These are phyloP conservation scores for Brotogeris chrysoptera DNA, from an alignment of 2,797 vertebrate species.

Conservation along the genomic window DNA sequence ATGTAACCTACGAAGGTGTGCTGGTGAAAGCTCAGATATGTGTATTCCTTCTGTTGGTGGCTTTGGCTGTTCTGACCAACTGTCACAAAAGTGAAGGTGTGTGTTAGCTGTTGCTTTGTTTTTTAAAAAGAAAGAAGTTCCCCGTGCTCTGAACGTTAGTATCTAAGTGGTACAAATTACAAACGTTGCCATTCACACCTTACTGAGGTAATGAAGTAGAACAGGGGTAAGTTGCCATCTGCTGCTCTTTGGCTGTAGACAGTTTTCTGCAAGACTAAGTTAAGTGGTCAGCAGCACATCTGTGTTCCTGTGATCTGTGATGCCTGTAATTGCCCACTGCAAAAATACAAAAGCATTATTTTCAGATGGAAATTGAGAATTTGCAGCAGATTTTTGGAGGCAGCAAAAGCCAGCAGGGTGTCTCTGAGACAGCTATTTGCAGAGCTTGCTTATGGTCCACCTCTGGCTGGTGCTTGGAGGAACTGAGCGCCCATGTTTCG, in stretches of 20 bases:
- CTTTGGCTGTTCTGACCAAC: neutral
- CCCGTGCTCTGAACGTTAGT: neutral
- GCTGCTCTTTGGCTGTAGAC: neutral
- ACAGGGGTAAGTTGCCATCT: constrained; percentile 23
- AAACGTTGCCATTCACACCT: constrained; percentile 27
- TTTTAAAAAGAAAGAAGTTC: neutral
- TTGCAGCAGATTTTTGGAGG: constrained; percentile 24
- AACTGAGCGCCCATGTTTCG: neutral
- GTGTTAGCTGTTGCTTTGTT: neutral
- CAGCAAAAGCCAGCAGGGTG: neutral
- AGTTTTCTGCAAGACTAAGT: constrained; percentile 53
- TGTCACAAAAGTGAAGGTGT: neutral
- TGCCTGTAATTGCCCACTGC: constrained; percentile 48
- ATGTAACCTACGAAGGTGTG: neutral
- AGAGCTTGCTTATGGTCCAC: neutral
- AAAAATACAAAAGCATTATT: constrained; percentile 45
- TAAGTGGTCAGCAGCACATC: constrained; percentile 33
- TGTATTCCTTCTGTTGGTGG: neutral
- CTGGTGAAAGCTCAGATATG: neutral
- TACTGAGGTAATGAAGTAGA: constrained; percentile 8
- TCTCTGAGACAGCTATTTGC: neutral
- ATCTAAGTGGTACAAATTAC: constrained; percentile 9
- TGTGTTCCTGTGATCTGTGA: constrained; percentile 49
- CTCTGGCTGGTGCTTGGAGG: neutral
- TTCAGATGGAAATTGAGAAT: constrained; percentile 38